Evolutionary conservation across 2,113 vertebrate species (phyloP).

Genomic region (Maccullochella peelii): DNA sequence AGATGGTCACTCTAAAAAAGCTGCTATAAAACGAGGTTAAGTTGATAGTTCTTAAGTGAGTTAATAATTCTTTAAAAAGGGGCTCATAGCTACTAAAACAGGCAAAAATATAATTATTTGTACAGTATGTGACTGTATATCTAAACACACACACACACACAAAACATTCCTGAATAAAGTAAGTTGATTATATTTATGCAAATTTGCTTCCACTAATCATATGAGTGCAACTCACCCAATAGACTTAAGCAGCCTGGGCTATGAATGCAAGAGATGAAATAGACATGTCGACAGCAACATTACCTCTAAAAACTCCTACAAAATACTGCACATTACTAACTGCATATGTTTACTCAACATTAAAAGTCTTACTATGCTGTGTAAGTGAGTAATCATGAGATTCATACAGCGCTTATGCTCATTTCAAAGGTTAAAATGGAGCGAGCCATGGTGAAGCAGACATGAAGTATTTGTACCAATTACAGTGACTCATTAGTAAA

Average conservation of each 20-base stretch:
- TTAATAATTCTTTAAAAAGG: background rate
- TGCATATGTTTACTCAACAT: constrained; percentile 17
- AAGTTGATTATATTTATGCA: background rate
- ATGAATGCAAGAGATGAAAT: background rate
- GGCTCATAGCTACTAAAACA: background rate
- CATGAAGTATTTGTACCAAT: constrained; percentile 63
- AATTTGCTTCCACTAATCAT: background rate
- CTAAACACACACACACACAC: background rate
- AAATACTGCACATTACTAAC: background rate
- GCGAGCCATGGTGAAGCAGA: constrained; percentile 32
- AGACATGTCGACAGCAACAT: background rate
- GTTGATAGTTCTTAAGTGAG: background rate
- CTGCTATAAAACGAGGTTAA: constrained; percentile 3
- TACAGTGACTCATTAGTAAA: constrained; percentile 76
- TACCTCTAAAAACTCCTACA: background rate
- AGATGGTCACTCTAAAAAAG: background rate
- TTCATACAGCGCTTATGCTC: constrained; percentile 27
- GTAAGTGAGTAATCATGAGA: constrained; percentile 26
- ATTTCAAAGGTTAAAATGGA: constrained; percentile 46
- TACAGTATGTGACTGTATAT: background rate
- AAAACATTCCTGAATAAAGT: background rate
- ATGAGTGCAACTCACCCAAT: background rate
- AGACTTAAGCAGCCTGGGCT: background rate
- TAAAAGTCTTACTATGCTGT: constrained; percentile 1
- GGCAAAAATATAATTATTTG: background rate